These are phyloP conservation scores for Eremophila alpestris DNA, from an alignment of 2,797 vertebrate genomes.

Conservation along the genomic window DNA sequence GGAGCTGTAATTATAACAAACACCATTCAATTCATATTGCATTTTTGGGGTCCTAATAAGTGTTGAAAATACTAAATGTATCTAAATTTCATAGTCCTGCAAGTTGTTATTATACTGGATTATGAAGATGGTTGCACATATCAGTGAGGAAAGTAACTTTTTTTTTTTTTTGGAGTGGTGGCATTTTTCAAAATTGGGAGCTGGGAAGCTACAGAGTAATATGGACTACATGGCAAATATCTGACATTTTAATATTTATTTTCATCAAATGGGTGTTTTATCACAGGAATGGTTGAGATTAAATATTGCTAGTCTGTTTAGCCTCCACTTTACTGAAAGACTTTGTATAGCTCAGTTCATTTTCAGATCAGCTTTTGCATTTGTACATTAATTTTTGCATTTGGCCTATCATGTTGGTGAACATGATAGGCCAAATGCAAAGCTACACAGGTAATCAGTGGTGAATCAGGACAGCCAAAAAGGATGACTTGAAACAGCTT, in stretches of 20 bases:
- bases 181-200: neutral
- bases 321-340: neutral
- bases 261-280: neutral
- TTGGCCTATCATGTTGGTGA: neutral
- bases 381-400: neutral
- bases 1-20: slow-evolving; percentile 48
- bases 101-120: neutral
- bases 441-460: neutral
- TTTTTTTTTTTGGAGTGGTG: neutral
- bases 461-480: neutral
- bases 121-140: neutral
- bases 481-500: neutral
- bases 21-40: slow-evolving; percentile 7
- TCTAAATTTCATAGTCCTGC: slow-evolving; percentile 20
- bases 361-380: neutral
- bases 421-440: no score
- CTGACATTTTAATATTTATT: neutral
- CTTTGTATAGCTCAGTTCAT: neutral
- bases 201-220: neutral
- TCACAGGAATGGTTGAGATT: neutral
- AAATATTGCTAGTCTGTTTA: neutral
- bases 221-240: neutral
- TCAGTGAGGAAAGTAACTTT: neutral
- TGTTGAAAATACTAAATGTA: neutral
- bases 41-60: slow-evolving; percentile 23